A percentile compares a stretch with the other conserved stretches of the same genome.
These are phyloP conservation scores for Plutomurus gul DNA, from an alignment of 1,140 invertebrate genomes.

Conservation along the genomic window DNA sequence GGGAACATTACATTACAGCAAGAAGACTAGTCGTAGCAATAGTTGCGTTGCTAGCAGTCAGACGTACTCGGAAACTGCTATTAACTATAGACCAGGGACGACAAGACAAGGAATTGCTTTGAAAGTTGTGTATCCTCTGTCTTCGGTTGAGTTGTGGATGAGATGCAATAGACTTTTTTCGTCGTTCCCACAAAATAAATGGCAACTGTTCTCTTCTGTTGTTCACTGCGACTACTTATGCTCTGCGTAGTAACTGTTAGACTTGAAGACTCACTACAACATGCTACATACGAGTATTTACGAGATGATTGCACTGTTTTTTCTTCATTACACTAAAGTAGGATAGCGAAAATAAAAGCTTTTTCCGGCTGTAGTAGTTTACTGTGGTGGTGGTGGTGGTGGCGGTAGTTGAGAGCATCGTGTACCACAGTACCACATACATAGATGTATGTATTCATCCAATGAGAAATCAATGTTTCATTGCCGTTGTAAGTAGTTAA, in stretches of 20 bases:
- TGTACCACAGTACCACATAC: too few relatives aligned
- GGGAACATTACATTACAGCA: background rate
- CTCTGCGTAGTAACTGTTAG: too few relatives aligned
- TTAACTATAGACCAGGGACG: background rate
- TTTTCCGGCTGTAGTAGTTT: background rate
- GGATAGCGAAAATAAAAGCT: constrained; percentile 9
- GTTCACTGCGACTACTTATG: background rate
- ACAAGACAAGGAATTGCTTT: background rate
- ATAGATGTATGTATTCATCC: too few relatives aligned
- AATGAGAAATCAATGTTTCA: constrained; percentile 26
- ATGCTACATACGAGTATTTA: background rate
- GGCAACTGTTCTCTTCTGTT: background rate
- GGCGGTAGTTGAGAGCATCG: too few relatives aligned
- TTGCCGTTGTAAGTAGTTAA: background rate
- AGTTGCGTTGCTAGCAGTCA: background rate
- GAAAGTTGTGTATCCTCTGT: background rate
- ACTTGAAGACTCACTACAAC: too few relatives aligned
- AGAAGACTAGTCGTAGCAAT: background rate
- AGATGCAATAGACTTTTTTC: background rate
- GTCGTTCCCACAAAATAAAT: constrained; percentile 14
- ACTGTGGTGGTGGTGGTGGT: too few relatives aligned
- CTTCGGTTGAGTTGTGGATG: background rate
- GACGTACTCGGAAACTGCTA: background rate
- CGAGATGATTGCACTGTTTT: constrained; percentile 12
- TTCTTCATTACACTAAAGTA: background rate